These are phyloP conservation scores for Anser brachyrhynchus DNA, from an alignment of 2,113 vertebrate genomes.

Conservation along the genomic window DNA sequence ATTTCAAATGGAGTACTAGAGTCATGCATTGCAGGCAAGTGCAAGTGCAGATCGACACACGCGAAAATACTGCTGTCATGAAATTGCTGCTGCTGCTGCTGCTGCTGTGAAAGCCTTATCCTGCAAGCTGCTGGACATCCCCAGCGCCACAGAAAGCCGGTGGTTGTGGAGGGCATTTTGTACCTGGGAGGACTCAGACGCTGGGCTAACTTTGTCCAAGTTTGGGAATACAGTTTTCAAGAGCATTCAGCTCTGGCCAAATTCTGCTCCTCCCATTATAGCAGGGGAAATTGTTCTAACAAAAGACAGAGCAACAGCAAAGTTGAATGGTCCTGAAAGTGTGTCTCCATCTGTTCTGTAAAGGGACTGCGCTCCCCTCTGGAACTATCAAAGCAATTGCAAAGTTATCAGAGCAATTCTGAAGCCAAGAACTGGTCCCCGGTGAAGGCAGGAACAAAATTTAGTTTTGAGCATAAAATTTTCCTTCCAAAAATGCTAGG, in stretches of 20 bases:
- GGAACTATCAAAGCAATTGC: slow-evolving; percentile 1
- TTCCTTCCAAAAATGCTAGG: not conserved
- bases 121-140: not conserved
- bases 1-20: not conserved
- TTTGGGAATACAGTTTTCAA: not conserved
- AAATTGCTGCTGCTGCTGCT: not conserved
- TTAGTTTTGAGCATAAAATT: not conserved
- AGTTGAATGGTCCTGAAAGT: slow-evolving; percentile 2
- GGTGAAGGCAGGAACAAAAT: not conserved
- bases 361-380: not conserved
- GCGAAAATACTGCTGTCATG: not conserved
- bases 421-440: not conserved
- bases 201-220: not conserved
- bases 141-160: not conserved
- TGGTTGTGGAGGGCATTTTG: not conserved
- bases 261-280: not conserved
- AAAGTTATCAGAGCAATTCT: slow-evolving; percentile 39
- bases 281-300: not conserved
- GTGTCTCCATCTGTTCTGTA: slow-evolving; percentile 43
- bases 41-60: not conserved
- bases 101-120: not conserved
- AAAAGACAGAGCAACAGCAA: not conserved
- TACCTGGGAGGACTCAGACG: not conserved
- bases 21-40: slow-evolving; percentile 15
- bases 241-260: not conserved